These are phyloP conservation scores for Amphipoea lucens DNA, from an alignment of 2,888 invertebrate genomes.

Conservation along the genomic window DNA sequence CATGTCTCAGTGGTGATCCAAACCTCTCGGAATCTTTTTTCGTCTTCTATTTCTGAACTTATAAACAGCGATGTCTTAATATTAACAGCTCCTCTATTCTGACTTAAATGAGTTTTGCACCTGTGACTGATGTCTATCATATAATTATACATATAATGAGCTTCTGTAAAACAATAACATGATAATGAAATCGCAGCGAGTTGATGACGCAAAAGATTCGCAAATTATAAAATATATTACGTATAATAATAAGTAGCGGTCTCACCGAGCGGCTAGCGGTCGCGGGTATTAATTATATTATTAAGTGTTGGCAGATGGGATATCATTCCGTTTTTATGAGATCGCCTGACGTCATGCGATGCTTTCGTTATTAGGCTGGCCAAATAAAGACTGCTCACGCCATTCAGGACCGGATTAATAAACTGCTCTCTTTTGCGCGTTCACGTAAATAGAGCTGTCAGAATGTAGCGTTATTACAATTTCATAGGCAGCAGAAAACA, in stretches of 20 bases:
- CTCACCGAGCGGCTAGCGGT: not conserved
- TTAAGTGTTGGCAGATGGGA: constrained; percentile 36
- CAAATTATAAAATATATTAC: constrained; percentile 26
- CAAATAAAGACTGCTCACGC: constrained; percentile 30
- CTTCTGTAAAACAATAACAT: constrained; percentile 6
- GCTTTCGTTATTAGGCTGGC: constrained; percentile 22
- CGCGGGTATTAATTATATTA: constrained; percentile 53
- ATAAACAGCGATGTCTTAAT: not conserved
- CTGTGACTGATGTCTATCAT: not conserved
- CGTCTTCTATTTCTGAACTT: not conserved
- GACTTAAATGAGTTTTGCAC: not conserved
- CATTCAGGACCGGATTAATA: not conserved
- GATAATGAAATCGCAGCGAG: constrained; percentile 5
- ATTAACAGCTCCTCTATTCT: not conserved
- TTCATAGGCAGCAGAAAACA: not conserved
- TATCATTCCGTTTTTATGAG: constrained; percentile 33
- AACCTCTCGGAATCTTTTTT: not conserved
- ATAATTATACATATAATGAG: not conserved
- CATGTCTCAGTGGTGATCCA: not conserved
- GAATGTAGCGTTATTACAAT: not conserved
- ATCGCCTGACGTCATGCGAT: constrained; percentile 46
- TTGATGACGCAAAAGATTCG: constrained; percentile 14
- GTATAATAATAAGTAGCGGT: constrained; percentile 24
- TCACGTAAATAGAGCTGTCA: not conserved
- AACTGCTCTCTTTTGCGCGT: not conserved